These are phyloP conservation scores for Pelagia noctiluca DNA, from an alignment of 30 jellyfish, hydroid and myxozoan genomes.

Conservation along the genomic window DNA sequence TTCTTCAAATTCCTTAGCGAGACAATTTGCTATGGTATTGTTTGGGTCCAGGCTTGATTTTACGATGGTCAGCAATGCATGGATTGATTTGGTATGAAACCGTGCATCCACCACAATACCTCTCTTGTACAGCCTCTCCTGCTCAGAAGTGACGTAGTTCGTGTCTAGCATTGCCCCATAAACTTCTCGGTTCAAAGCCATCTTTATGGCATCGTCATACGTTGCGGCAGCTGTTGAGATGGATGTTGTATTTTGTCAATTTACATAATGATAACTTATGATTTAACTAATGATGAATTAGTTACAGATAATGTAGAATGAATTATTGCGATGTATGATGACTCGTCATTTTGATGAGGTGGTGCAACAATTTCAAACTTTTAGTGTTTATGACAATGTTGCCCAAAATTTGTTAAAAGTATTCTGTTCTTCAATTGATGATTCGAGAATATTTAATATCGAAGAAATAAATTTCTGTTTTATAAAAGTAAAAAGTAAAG, in stretches of 20 bases:
- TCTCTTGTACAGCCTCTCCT: slow-evolving; percentile 25
- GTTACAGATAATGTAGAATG: not conserved
- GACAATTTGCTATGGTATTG: not conserved
- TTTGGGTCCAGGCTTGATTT: not conserved
- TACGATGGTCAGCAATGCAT: not conserved
- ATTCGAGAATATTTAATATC: no score
- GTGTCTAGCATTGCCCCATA: slow-evolving; percentile 67
- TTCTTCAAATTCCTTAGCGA: not conserved
- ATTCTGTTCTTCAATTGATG: no score
- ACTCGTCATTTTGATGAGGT: no score
- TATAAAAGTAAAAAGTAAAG: not conserved
- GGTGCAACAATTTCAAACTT: no score
- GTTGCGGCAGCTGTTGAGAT: slow-evolving; percentile 37
- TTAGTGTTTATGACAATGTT: no score
- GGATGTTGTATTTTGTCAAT: not conserved
- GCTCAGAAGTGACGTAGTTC: slow-evolving; percentile 28
- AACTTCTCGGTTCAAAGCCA: slow-evolving; percentile 20
- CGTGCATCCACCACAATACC: slow-evolving; percentile 39
- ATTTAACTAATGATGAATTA: not conserved
- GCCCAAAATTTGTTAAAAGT: no score
- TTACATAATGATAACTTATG: not conserved
- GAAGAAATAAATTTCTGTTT: not conserved
- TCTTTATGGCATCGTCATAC: slow-evolving; percentile 45
- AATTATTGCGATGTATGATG: not conserved
- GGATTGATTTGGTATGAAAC: slow-evolving; percentile 2